Evolutionary conservation across 2,797 vertebrate genomes (phyloP).

Genomic region (Erpetoichthys calabaricus): DNA sequence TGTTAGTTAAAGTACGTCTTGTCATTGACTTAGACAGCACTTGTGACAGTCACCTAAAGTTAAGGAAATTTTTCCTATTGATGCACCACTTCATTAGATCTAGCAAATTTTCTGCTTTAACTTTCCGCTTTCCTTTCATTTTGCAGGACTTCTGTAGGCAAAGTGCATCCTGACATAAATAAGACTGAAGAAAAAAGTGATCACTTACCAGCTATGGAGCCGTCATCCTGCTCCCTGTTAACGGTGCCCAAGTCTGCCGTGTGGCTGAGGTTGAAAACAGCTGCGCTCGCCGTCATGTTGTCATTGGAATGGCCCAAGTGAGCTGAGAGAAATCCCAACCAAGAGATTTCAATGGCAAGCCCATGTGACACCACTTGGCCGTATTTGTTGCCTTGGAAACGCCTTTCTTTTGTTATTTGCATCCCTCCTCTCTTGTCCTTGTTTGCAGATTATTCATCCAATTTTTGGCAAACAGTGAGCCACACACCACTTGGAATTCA

Average conservation of each 20-base stretch:
- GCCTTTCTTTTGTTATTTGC: conserved; percentile 18
- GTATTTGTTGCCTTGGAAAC: conserved; percentile 38
- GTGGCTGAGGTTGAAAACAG: conserved; percentile 22
- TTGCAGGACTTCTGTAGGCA: too few species aligned
- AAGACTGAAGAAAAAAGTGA: too few species aligned
- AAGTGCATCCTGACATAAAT: too few species aligned
- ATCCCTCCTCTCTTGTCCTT: conserved; percentile 18
- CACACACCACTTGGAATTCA: conserved; percentile 16
- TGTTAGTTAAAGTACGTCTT: too few species aligned
- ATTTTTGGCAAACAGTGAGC: conserved; percentile 21
- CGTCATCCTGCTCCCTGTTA: conserved; percentile 18
- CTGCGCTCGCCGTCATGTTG: conserved; percentile 31
- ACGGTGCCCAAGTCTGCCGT: conserved; percentile 20
- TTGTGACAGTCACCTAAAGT: too few species aligned
- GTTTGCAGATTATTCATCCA: conserved; percentile 44
- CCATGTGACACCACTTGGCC: conserved; percentile 38
- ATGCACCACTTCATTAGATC: too few species aligned
- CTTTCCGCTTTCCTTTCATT: too few species aligned
- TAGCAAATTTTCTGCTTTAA: too few species aligned
- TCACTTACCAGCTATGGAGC: conserved; percentile 34
- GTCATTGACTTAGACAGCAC: too few species aligned
- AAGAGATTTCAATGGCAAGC: conserved; percentile 20
- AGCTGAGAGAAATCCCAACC: conserved; percentile 9
- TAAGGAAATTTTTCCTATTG: too few species aligned
- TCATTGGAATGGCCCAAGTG: conserved; percentile 25